phyloP scores from a whole-genome alignment of 2,797 vertebrate species.

The Pantherophis alleghaniensis region DNA sequence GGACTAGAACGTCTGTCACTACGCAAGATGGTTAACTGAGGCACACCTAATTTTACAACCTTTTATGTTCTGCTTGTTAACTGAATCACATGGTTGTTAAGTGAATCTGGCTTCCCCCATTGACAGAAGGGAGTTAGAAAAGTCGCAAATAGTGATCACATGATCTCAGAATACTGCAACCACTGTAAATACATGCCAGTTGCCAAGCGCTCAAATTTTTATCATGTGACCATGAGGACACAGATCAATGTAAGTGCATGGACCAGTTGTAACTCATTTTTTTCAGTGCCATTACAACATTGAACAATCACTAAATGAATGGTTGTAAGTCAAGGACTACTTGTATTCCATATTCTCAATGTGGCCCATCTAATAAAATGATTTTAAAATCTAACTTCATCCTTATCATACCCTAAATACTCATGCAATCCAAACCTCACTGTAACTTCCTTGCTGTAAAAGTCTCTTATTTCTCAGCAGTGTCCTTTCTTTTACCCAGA shows the following conservation, averaged over 20 bases:
- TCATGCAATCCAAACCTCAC: background rate
- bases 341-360: background rate
- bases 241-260: background rate
- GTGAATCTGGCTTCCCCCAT: too few relatives aligned
- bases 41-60: too few relatives aligned
- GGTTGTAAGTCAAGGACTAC: background rate
- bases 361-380: background rate
- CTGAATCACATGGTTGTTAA: too few relatives aligned
- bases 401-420: background rate
- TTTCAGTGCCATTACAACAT: background rate
- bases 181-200: too few relatives aligned
- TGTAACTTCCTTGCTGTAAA: background rate
- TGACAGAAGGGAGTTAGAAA: too few relatives aligned
- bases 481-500: background rate
- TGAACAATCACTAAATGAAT: background rate
- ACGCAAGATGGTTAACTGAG: too few relatives aligned
- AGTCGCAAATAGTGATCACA: too few relatives aligned
- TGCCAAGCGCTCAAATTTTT: background rate
- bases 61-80: too few relatives aligned
- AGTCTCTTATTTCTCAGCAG: background rate
- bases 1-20: too few relatives aligned
- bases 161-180: too few relatives aligned
- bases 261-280: background rate
- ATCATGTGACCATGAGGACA: background rate
- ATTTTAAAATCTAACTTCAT: background rate